Evolutionary conservation across 1,140 invertebrate species (phyloP).

Genomic region (Zaprionus davidi): DNA sequence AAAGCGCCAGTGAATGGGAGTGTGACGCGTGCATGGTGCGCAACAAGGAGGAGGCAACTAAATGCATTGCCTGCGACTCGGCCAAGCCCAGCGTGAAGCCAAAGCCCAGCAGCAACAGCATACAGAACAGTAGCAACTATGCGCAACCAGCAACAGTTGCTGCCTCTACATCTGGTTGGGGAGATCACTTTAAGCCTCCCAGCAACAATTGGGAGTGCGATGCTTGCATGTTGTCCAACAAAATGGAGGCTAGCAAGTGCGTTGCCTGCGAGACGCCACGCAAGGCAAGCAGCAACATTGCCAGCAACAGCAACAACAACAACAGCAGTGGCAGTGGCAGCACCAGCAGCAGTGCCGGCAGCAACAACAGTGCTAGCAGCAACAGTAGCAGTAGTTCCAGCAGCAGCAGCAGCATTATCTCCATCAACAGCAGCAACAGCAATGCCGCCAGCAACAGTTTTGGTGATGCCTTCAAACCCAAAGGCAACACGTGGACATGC

Average conservation of each 20-base stretch:
- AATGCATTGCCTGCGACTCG: constrained; percentile 86
- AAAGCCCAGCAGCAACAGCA: background rate
- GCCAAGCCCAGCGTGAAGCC: constrained; percentile 11
- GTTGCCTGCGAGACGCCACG: constrained; percentile 70
- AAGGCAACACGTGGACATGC: constrained; percentile 87
- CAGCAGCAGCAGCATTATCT: constrained; percentile 2
- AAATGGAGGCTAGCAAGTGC: constrained; percentile 86
- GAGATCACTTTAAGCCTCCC: constrained; percentile 57
- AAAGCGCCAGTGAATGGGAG: constrained; percentile 86
- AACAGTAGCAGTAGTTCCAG: constrained; percentile 4
- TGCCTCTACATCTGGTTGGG: background rate
- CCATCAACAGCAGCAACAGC: background rate
- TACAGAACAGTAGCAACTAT: background rate
- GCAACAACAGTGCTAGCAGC: background rate
- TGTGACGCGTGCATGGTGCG: constrained; percentile 88
- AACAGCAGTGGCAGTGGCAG: background rate
- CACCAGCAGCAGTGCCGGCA: constrained; percentile 3
- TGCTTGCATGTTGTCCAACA: constrained; percentile 88
- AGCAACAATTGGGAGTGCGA: constrained; percentile 87
- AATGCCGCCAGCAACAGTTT: constrained; percentile 70
- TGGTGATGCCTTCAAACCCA: constrained; percentile 86
- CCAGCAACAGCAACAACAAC: background rate
- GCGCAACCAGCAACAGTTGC: background rate
- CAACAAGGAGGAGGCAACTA: constrained; percentile 86
- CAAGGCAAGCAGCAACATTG: background rate